Conservation (phyloP, 2,797 vertebrate genomes). For the Nyctibius grandis region DNA sequence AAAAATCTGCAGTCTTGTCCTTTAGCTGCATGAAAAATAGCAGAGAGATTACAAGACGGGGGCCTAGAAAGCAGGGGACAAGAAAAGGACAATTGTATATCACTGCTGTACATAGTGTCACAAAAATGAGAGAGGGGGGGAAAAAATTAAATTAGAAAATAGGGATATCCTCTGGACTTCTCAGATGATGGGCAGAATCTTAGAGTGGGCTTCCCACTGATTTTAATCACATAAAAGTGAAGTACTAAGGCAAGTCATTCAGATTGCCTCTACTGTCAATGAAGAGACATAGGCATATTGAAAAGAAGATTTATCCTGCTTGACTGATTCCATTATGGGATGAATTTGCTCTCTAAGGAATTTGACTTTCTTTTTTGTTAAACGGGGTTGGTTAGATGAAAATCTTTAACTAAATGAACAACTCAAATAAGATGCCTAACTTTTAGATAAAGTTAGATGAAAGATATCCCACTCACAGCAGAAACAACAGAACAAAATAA, state of each 20-base stretch:
- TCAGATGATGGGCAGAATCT: not conserved
- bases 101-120: not conserved
- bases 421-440: not conserved
- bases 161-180: not conserved
- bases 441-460: not conserved
- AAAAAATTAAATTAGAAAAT: not conserved
- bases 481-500: not conserved
- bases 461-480: not conserved
- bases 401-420: not conserved
- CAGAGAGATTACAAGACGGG: not conserved
- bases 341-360: not conserved
- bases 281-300: not conserved
- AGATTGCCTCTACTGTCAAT: not conserved
- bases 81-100: not conserved
- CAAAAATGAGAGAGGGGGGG: not conserved
- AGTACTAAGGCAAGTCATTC: not conserved
- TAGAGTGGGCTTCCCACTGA: not conserved
- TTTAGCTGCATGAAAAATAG: not conserved
- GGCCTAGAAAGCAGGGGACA: not conserved
- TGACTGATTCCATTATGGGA: not conserved
- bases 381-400: not conserved
- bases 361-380: not conserved
- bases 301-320: not conserved
- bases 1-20: not conserved
- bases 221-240: not conserved